Base-by-base conservation (phyloP, 2,888 invertebrate species). In the Tiphia femorata region DNA sequence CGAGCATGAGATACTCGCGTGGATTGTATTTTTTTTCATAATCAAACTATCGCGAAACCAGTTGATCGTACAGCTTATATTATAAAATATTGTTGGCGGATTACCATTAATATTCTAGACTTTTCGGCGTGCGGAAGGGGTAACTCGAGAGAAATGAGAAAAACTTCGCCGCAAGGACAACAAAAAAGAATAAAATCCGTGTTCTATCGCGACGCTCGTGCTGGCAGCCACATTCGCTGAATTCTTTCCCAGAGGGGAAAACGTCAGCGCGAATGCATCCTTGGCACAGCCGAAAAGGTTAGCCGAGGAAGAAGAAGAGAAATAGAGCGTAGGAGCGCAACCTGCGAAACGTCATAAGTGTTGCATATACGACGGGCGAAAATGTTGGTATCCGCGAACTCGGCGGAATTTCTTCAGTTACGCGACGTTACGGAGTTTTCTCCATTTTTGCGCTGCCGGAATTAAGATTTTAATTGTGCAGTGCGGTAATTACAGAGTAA, bases 401-500 rank as follows among this genome's bases (percentile, higher is more conserved):
- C 46, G 21, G 51, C 48, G 43, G 42, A 56, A 56, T 62, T 52
- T n/a, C n/a, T 33, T 50, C 37, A 27, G 47, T 43, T 29, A 29
- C 42, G 51, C 50, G 54, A 52, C 55, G 48, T 54, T 59, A 49
- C 46, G 42, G 41, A 37, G 48, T 52, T 56, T 33, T 54, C 55
- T 44, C 56, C 57, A 60, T 63, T 72, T 67, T 69, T 64, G 49
- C 44, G 27, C 56, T 23, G 53, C 35, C 47, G 56, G 68, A 66
- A 75, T 73, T 73, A 73, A 75, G 74, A 70, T 73, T 75, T 75
- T 76, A 76, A 76, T 76, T 75, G 70, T 64, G 57, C 67, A 62
- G 47, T 49, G 52, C 57, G 52, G 59, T 61, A 68, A 68, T 71
- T 70, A 64, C 61, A 50, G 44, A 53, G 44, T 42, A 58, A 67